These are phyloP conservation scores for Tiliacea citrago DNA, from an alignment of 2,888 invertebrate species.

Conservation along the genomic window DNA sequence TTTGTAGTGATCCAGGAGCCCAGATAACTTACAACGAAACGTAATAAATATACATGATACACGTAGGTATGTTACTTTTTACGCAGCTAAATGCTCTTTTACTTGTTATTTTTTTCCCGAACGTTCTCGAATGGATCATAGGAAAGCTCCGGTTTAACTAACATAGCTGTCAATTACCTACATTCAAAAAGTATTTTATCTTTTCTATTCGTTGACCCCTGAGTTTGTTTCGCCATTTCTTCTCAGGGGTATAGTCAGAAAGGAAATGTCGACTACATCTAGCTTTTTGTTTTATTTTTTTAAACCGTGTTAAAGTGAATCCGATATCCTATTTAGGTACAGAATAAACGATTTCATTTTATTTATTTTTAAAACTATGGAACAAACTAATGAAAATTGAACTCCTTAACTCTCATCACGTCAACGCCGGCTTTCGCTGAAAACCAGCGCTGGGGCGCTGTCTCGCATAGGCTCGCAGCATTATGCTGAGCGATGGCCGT, in stretches of 20 bases:
- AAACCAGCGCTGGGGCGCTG: no score
- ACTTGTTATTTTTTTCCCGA: constrained; percentile 29
- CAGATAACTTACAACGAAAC: constrained; percentile 68
- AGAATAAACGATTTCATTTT: no score
- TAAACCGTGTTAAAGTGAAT: no score
- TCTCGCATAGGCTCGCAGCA: no score
- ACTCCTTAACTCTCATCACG: no score
- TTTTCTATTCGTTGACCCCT: neutral
- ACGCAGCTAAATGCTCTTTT: constrained; percentile 20
- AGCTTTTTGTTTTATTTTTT: no score
- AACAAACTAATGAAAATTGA: neutral
- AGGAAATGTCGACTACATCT: no score
- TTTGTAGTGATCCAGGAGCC: constrained; percentile 69
- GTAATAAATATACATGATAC: constrained; percentile 59
- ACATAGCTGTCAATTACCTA: constrained; percentile 27
- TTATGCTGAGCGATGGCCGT: no score
- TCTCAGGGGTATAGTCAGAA: no score
- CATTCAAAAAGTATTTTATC: constrained; percentile 7
- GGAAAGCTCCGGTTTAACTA: constrained; percentile 2
- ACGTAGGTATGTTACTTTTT: constrained; percentile 9
- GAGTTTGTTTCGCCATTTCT: no score
- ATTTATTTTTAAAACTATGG: constrained; percentile 2
- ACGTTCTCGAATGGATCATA: constrained; percentile 14
- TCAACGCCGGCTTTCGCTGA: no score
- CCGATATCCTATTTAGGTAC: no score